Evolutionary conservation across 2,888 invertebrate species (phyloP), one percentile per base, ranked within the genome.

Genomic region (Clostera curtula): DNA sequence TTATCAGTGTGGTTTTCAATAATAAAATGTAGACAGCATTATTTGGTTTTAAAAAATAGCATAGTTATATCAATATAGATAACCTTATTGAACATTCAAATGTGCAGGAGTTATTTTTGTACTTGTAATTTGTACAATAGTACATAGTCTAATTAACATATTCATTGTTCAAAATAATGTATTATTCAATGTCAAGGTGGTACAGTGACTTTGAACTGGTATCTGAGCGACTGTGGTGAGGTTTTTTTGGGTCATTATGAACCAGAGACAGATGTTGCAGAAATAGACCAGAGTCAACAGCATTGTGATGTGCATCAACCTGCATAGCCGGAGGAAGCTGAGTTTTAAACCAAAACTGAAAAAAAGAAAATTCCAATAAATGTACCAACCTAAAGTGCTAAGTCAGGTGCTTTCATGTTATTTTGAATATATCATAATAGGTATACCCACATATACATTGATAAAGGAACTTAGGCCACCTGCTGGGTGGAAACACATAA

Each of bases 261-360:
- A 82, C 80, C 80, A 82, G 27, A 80, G 51, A 41, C 72, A 70
- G 17, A 77, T 56, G 38, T 82, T 80, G 58, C 74, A 79, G 60
- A 79, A 80, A 54, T 77, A 80, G 19, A 77, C 63, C 25, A 80
- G 57, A 3, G 68, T 61, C 26, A 82, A 54, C 29, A 82, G 57
- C 71, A 82, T 80, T n/a, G 69, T 68, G n/a, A 79, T 57, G 50
- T 80, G 79, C 63, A 70, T 69, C 40, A 80, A 41, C 24, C 69
- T 67, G 45, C 72, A 72, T 27, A 82, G 56, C 16, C 77, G 72
- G 26, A 73, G 67, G 45, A 82, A 83, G 43, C 72, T 68, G 45
- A 67, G 34, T 54, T 79, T 80, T 48, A 82, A 48, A 41, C 68
- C 67, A 37, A 53, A 53, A 58, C 82, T 82, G 71, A 9, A 36